Evolutionary conservation across 2,888 invertebrate species (phyloP).

Genomic region (Athripsodes cinereus): DNA sequence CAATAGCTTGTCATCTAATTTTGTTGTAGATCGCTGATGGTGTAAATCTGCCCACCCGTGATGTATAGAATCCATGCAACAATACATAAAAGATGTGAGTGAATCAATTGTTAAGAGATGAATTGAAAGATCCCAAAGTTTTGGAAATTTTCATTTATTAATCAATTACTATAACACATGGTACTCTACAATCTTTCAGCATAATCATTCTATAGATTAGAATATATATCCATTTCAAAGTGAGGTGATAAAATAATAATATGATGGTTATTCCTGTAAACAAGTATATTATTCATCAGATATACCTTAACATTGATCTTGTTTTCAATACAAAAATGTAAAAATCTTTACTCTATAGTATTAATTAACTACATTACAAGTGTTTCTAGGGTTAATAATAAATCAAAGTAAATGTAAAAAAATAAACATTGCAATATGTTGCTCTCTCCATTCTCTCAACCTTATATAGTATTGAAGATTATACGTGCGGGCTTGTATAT

Average conservation of each 20-base stretch:
- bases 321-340: slow-evolving; percentile 1
- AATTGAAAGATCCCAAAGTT: not conserved
- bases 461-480: no score
- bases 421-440: no score
- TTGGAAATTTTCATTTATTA: not conserved
- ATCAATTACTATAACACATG: not conserved
- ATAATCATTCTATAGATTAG: not conserved
- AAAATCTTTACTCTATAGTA: not conserved
- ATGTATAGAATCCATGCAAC: not conserved
- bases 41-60: no score
- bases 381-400: not conserved
- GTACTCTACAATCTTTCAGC: not conserved
- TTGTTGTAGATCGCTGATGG: no score
- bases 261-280: not conserved
- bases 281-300: not conserved
- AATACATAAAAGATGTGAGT: not conserved
- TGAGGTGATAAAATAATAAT: not conserved
- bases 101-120: no score
- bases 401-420: no score
- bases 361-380: not conserved
- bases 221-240: not conserved
- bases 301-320: not conserved
- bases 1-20: no score
- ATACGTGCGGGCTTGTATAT: no score
- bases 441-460: no score